Conservation (phyloP, 2,113 vertebrate genomes). For the Sorex fumeus region DNA sequence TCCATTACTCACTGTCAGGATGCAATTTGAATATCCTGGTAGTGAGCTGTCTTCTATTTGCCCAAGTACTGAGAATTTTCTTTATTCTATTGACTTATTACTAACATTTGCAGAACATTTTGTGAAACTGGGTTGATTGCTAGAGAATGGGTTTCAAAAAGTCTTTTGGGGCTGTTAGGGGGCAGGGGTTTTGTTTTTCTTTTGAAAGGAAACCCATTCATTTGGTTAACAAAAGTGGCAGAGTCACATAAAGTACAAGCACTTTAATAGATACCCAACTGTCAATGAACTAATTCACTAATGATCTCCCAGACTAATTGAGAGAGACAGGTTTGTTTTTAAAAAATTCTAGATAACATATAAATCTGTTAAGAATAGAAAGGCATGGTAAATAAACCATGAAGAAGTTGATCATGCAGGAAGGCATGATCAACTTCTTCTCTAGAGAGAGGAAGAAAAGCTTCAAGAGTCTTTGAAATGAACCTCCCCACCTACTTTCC, state of each 20-base stretch:
- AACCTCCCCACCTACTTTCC: accelerated
- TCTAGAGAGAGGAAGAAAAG: not conserved
- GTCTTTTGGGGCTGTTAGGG: not conserved
- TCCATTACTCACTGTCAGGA: conserved; percentile 23
- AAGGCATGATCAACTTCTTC: not conserved
- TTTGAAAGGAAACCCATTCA: conserved; percentile 57
- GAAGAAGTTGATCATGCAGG: too few relatives aligned
- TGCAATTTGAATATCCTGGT: conserved; percentile 12
- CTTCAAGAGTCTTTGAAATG: not conserved
- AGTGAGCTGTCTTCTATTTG: conserved; percentile 46
- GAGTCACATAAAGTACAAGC: conserved; percentile 23
- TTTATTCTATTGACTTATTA: conserved; percentile 58
- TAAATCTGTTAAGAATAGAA: conserved; percentile 20
- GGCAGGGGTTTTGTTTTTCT: not conserved
- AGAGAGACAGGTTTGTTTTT: conserved; percentile 28
- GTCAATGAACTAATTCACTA: conserved; percentile 13
- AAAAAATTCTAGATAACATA: not conserved
- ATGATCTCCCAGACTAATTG: not conserved
- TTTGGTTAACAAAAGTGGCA: conserved; percentile 66
- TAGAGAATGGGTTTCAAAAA: conserved; percentile 40
- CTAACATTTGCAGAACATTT: conserved; percentile 65
- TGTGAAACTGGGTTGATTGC: conserved; percentile 65
- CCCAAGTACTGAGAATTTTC: not conserved
- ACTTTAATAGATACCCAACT: conserved; percentile 8
- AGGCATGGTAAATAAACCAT: too few relatives aligned